Conservation (phyloP, 1,140 invertebrate species). For the Pogonomyrmex californicus region DNA sequence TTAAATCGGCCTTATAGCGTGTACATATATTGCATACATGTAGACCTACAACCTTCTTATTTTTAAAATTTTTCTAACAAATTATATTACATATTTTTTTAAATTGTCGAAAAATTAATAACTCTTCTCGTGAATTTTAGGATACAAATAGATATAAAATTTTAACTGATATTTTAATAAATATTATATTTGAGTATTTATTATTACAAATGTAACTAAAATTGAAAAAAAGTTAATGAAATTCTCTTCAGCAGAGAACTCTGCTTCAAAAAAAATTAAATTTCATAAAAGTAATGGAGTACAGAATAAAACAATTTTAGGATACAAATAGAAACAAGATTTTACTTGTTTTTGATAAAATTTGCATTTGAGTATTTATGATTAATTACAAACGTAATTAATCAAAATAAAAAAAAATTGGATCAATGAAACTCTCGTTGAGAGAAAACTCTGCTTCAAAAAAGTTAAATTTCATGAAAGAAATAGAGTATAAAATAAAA, state of each 20-base stretch:
- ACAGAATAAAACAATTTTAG: not conserved
- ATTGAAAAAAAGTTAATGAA: no score
- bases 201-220: not conserved
- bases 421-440: not conserved
- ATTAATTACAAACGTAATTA: not conserved
- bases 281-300: no score
- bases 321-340: not conserved
- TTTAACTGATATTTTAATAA: not conserved
- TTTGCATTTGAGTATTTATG: not conserved
- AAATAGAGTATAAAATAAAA: not conserved
- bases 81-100: not conserved
- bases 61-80: conserved; percentile 20
- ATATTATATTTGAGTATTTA: not conserved
- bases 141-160: not conserved
- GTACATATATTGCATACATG: conserved; percentile 33
- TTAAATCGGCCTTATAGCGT: conserved; percentile 61
- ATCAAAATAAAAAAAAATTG: not conserved
- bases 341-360: not conserved
- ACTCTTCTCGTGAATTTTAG: not conserved
- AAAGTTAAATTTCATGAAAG: not conserved
- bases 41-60: not conserved
- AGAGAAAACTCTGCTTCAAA: not conserved
- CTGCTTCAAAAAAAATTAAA: no score
- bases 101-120: not conserved
- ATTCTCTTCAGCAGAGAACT: no score